phyloP scores from a whole-genome alignment of 2,888 invertebrate species.

The Actias luna region DNA sequence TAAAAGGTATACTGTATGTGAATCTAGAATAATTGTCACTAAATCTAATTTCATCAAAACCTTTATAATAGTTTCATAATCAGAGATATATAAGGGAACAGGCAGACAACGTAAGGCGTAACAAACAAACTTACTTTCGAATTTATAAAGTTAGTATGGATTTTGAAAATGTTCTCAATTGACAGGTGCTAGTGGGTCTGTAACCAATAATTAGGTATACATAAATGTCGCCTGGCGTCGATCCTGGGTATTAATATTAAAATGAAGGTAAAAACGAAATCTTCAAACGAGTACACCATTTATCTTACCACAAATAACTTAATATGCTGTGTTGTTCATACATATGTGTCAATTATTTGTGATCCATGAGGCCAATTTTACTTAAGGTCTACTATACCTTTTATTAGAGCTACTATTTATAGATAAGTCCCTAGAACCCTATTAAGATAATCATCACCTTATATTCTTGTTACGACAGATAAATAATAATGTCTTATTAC shows the following conservation, averaged over 20 bases:
- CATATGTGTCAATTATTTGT: constrained; percentile 1
- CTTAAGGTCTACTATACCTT: background rate
- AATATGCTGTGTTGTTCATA: background rate
- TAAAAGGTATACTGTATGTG: too few relatives aligned
- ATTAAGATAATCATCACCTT: background rate
- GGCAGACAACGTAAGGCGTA: too few relatives aligned
- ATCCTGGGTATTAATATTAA: constrained; percentile 32
- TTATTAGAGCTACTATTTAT: background rate
- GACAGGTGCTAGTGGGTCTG: constrained; percentile 45
- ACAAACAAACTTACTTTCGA: too few relatives aligned
- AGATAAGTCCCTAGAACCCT: background rate
- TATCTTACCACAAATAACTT: constrained; percentile 4
- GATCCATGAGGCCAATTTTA: background rate
- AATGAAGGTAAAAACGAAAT: constrained; percentile 33
- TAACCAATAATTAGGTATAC: constrained; percentile 54
- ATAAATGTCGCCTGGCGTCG: constrained; percentile 64
- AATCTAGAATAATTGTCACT: too few relatives aligned
- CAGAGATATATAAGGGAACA: too few relatives aligned
- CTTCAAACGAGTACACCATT: constrained; percentile 7
- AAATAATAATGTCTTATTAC: background rate
- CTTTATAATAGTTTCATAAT: too few relatives aligned
- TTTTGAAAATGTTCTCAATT: constrained; percentile 32
- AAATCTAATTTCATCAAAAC: too few relatives aligned
- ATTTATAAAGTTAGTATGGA: too few relatives aligned
- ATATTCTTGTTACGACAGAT: background rate